phyloP scores from a whole-genome alignment of 2,797 vertebrate genomes.

The Xenops minutus region DNA sequence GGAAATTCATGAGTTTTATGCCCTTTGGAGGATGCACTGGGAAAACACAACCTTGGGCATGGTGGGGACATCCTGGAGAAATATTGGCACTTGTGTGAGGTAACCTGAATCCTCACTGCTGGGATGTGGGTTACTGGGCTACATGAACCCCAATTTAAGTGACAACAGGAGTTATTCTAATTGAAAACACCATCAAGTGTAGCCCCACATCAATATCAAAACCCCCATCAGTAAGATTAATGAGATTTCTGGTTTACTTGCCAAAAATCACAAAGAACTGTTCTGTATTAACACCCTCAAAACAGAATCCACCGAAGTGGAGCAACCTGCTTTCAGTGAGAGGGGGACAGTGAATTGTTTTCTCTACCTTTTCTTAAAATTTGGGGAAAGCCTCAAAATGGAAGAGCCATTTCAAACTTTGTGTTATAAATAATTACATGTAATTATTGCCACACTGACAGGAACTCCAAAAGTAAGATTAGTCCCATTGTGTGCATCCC shows the following conservation, averaged over 20 bases:
- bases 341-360: background rate
- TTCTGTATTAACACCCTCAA: background rate
- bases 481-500: background rate
- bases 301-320: background rate
- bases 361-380: background rate
- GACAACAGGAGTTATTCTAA: background rate
- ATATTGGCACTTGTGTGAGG: background rate
- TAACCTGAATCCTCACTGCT: background rate
- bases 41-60: background rate
- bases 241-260: background rate
- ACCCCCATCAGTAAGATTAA: background rate
- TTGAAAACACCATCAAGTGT: background rate
- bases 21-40: background rate
- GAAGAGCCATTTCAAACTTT: background rate
- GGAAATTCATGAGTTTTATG: background rate
- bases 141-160: rapidly evolving
- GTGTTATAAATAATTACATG: background rate
- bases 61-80: background rate
- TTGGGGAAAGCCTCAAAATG: background rate
- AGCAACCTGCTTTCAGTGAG: background rate
- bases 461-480: background rate
- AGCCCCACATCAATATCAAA: background rate
- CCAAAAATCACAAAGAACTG: background rate
- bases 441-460: background rate
- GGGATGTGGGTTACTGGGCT: background rate